These are phyloP conservation scores for Oxyura jamaicensis DNA, from an alignment of 2,113 vertebrate genomes.

Conservation along the genomic window DNA sequence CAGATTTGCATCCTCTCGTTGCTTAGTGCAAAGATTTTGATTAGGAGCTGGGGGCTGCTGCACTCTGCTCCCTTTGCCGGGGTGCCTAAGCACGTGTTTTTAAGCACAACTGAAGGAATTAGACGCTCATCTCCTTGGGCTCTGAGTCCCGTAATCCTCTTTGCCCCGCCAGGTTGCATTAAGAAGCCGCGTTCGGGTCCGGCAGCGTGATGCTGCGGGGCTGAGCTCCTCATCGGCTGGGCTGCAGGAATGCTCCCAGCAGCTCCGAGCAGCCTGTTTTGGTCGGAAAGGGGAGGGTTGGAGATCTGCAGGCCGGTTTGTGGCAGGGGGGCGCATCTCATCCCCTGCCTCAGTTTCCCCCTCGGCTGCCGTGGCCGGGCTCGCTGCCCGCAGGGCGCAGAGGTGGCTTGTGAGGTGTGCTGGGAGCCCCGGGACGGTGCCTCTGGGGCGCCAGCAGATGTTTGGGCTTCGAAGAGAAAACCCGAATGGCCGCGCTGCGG, in stretches of 20 bases:
- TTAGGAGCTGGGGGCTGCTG: not conserved
- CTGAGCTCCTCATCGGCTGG: too few relatives aligned
- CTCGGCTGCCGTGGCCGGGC: not conserved
- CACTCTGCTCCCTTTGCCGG: not conserved
- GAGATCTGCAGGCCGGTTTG: not conserved
- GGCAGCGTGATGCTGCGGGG: too few relatives aligned
- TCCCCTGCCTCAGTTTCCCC: not conserved
- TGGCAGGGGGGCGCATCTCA: accelerated
- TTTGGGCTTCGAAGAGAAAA: not conserved
- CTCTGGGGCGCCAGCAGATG: not conserved
- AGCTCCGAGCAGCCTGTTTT: accelerated
- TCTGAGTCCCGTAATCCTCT: not conserved
- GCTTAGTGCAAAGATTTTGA: not conserved
- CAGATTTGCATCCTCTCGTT: accelerated
- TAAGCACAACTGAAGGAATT: not conserved
- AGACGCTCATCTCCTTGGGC: too few relatives aligned
- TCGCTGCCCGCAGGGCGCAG: not conserved
- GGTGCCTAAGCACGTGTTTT: not conserved
- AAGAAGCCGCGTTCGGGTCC: too few relatives aligned
- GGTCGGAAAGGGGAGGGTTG: accelerated
- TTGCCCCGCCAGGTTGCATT: not conserved
- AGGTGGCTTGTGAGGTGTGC: not conserved
- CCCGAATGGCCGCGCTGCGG: not conserved
- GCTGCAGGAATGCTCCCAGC: not conserved
- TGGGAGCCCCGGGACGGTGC: not conserved